Evolutionary conservation across 1,140 invertebrate species (phyloP), one percentile per base, ranked within the genome.

Genomic region (Dinoponera quadriceps): DNA sequence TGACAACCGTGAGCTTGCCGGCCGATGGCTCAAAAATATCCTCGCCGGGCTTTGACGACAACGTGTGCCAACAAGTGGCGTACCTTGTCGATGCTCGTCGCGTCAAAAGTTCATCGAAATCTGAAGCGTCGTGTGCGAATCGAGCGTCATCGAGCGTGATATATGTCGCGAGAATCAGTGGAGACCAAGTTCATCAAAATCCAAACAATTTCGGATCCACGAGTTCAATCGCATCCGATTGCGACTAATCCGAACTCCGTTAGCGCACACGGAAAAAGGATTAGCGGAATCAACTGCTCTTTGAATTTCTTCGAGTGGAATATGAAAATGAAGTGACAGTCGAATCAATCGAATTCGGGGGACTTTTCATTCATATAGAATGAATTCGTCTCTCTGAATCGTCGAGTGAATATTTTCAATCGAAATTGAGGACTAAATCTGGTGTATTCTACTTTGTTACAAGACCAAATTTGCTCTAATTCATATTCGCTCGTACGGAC

Each of bases 1-100:
- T 78, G 77, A 89, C 81, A 88, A 88, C 71, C 49, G 20, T 51
- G 74, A 81, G 54, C 69, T 77, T 11, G 22, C 65, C 27, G 72
- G 55, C 44, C 57, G 49, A 85, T 75, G 68, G 38, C 72, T 84
- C 44, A 85, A 88, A 89, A 89, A 84, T 86, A 74, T 71, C 57
- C 82, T 66, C 48, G 14, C 20, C 33, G 51, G 57, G 71, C 13
- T 20, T 68, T 27, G 9, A 44, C 38, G 51, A 33, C 25, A 73
- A 74, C 20, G 54, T 48, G n/a, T 16, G 54, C 65, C 88, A 84
- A 89, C 88, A 89, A 89, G 87, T 85, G 84, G 77, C 55, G 57
- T 25, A 48, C 38, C n/a, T 2, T 44, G 27, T 63, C 80, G 55
- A 75, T 68, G 62, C 20, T 62, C 13, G 18, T 65, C 20, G 14